A percentile compares a stretch with the other conserved stretches of the same genome.
These are phyloP conservation scores for Sinocyclocheilus grahami DNA, from an alignment of 2,113 vertebrate species.

Conservation along the genomic window DNA sequence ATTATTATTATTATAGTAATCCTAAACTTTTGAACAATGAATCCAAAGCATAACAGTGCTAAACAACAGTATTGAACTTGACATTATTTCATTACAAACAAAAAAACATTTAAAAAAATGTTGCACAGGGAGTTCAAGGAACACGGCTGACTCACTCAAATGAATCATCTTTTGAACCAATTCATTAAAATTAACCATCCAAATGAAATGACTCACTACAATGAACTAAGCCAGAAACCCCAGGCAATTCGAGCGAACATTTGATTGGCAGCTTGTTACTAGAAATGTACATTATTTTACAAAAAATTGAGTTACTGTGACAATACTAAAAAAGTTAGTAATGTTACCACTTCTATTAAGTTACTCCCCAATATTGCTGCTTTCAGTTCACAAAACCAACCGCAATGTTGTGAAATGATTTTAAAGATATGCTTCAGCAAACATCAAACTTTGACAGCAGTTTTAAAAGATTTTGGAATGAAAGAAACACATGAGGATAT, in stretches of 20 bases:
- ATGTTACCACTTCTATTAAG: not conserved
- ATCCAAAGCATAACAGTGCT: not conserved
- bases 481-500: not conserved
- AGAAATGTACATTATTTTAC: not conserved
- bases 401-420: not conserved
- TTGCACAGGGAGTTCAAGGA: not conserved
- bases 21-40: not conserved
- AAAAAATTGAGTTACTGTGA: not conserved
- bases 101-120: not conserved
- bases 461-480: not conserved
- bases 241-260: not conserved
- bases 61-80: not conserved
- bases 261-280: not conserved
- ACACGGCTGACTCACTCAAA: not conserved
- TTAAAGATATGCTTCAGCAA: not conserved
- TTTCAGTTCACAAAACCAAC: not conserved
- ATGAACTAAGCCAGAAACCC: not conserved
- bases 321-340: not conserved
- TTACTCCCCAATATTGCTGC: not conserved
- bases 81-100: not conserved
- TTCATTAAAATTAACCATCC: not conserved
- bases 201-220: slow-evolving; percentile 4
- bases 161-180: not conserved
- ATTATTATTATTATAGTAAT: too few species aligned
- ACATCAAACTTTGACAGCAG: not conserved